Percentiles rank a stretch among this genome's conserved stretches.
These are phyloP conservation scores for Phrynocephalus versicolor DNA, from an alignment of 2,113 vertebrate genomes.

Conservation along the genomic window DNA sequence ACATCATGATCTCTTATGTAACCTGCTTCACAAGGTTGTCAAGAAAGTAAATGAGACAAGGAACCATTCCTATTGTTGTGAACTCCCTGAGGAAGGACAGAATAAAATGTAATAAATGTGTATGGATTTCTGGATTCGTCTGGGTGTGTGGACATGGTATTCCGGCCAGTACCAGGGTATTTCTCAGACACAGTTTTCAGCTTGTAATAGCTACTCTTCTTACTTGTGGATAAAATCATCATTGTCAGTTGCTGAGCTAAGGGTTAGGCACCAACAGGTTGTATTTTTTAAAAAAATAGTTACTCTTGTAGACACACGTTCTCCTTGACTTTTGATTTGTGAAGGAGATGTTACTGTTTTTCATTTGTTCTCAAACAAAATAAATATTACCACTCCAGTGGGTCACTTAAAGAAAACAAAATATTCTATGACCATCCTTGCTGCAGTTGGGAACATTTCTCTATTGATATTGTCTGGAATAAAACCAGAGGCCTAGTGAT, in stretches of 20 bases:
- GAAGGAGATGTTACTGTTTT: conserved; percentile 16
- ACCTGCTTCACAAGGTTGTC: background rate
- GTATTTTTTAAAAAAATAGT: background rate
- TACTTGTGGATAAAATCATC: conserved; percentile 3
- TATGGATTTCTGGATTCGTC: background rate
- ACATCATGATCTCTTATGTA: background rate
- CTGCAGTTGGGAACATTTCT: background rate
- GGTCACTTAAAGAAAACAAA: background rate
- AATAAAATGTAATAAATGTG: background rate
- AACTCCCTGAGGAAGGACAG: background rate
- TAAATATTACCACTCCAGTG: background rate
- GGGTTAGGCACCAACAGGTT: rapidly evolving
- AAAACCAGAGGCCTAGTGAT: background rate
- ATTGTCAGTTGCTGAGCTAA: background rate
- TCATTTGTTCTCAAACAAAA: conserved; percentile 25
- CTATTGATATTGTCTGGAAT: background rate
- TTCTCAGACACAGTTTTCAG: background rate
- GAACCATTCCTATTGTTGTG: background rate
- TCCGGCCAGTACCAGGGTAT: background rate
- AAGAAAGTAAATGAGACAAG: background rate
- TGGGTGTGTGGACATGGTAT: background rate
- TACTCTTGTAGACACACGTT: conserved; percentile 7
- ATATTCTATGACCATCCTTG: background rate
- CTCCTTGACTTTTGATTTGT: background rate
- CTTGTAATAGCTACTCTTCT: background rate